Evolutionary conservation across 2,888 invertebrate species (phyloP).

Genomic region (Hyposoter didymator): DNA sequence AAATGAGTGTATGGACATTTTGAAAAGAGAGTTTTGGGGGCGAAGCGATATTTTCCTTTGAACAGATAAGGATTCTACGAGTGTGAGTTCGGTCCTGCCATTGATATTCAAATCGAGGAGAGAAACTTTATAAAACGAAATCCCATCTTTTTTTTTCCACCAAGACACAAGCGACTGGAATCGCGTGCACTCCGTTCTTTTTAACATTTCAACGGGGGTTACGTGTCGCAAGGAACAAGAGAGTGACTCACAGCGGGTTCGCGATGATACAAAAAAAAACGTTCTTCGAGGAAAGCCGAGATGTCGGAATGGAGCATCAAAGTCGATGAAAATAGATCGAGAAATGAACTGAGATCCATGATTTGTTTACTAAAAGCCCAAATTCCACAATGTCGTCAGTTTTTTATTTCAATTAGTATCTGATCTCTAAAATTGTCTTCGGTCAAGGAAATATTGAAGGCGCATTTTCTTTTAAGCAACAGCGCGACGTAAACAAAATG

Average conservation of each 20-base stretch:
- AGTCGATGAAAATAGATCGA: slow-evolving; percentile 23
- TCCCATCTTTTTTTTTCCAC: slow-evolving; percentile 10
- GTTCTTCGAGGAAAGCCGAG: not conserved
- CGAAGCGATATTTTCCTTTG: not conserved
- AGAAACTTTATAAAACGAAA: slow-evolving; percentile 15
- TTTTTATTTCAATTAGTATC: no score
- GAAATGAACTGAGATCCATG: not conserved
- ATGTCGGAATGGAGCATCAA: slow-evolving; percentile 7
- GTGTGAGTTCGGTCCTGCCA: slow-evolving; percentile 10
- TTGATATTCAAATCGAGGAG: slow-evolving; percentile 54
- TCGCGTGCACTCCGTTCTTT: slow-evolving; percentile 21
- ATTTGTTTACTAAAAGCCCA: not conserved
- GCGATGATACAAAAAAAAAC: slow-evolving; percentile 15
- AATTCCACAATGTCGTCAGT: no score
- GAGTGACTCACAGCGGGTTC: slow-evolving; percentile 50
- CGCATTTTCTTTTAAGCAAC: no score
- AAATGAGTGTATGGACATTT: not conserved
- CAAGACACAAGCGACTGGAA: slow-evolving; percentile 22
- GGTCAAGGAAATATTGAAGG: no score
- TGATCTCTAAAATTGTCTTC: no score
- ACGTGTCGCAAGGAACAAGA: slow-evolving; percentile 38
- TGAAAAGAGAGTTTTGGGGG: not conserved
- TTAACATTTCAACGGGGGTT: slow-evolving; percentile 18
- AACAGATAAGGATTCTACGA: slow-evolving; percentile 22
- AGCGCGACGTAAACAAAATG: not conserved